Evolutionary conservation across 2,113 vertebrate genomes (phyloP), one percentile per base, ranked within the genome.

Genomic region (Hippocampus comes): DNA sequence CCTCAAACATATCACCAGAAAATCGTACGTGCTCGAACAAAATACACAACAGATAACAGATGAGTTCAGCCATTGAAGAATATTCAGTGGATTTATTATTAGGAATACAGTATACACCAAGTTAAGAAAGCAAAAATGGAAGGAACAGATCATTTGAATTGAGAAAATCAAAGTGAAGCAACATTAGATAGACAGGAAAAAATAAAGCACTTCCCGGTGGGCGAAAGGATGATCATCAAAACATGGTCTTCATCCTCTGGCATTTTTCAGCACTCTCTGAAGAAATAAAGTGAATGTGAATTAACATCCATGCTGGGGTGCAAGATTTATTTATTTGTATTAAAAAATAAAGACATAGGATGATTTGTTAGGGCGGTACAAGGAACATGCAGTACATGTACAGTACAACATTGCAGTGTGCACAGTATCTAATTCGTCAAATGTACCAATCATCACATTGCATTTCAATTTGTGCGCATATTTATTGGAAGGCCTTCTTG

Each of bases 201-300:
- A 18, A 67, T 0, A 67, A 68, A 4, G 63, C 2, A 9, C 21
- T 9, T 55, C 53, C 46, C 6, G 7, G 11, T 17, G 1, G 18
- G 21, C 3, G 9, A 25, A 51, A 76, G 12, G 21, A 25, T 56
- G n/a, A 41, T 15, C 9, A 74, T 10, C 17, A 61, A 70, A 11
- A 15, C 41, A 15, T 21, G 0, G 0, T 74, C 80, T 75, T 91
- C 84, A 91, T 51, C 90, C 90, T 67, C 87, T 81, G 5, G 87
- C 68, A 73, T 82, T 89, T 84, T 89, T 91, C 74, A 91, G 69
- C 27, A 89, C 15, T 78, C 74, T 88, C 90, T 91, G 70, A 78
- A 72, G 5, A 86, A 55, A 70, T 4, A 70, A 34, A 6, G 25
- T 21, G 11, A 48, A 48, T 49, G 7, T n/a, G 18, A 53, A 27